phyloP scores from a whole-genome alignment of 2,888 invertebrate genomes.

The Alitta virens region DNA sequence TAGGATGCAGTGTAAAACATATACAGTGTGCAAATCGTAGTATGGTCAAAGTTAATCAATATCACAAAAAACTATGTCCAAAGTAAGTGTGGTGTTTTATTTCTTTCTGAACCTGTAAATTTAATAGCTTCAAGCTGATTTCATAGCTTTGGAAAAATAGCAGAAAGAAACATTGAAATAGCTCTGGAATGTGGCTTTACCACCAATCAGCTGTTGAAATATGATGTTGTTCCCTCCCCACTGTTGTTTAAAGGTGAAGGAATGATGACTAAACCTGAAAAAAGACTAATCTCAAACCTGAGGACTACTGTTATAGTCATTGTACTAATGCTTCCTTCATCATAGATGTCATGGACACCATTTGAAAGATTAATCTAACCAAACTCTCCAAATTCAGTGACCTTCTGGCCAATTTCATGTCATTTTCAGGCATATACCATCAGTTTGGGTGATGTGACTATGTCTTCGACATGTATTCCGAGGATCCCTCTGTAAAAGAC shows the following conservation, averaged over 20 bases:
- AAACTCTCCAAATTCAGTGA: background rate
- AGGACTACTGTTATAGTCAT: slow-evolving; percentile 1
- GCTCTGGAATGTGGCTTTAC: too few species aligned
- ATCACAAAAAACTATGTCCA: too few species aligned
- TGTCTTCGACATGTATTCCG: slow-evolving; percentile 16
- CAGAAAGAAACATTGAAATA: too few species aligned
- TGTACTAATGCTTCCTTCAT: background rate
- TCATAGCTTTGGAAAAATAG: too few species aligned
- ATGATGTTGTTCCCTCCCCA: background rate
- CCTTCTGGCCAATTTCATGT: background rate
- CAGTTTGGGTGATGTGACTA: slow-evolving; percentile 12
- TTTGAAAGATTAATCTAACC: background rate
- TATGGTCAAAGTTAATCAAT: too few species aligned
- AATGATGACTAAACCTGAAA: slow-evolving; percentile 8
- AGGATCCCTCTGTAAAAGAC: slow-evolving; percentile 12
- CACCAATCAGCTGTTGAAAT: too few species aligned
- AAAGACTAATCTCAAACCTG: slow-evolving; percentile 4
- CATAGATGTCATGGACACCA: background rate
- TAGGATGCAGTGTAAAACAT: too few species aligned
- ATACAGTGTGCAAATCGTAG: too few species aligned
- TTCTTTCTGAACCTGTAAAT: too few species aligned
- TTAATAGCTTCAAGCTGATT: too few species aligned
- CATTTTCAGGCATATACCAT: slow-evolving; percentile 1
- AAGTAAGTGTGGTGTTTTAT: too few species aligned
- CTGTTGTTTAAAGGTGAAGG: background rate